Evolutionary conservation across 2,888 invertebrate genomes (phyloP), one percentile per base, ranked within the genome.

Genomic region (Criorhina ranunculi): DNA sequence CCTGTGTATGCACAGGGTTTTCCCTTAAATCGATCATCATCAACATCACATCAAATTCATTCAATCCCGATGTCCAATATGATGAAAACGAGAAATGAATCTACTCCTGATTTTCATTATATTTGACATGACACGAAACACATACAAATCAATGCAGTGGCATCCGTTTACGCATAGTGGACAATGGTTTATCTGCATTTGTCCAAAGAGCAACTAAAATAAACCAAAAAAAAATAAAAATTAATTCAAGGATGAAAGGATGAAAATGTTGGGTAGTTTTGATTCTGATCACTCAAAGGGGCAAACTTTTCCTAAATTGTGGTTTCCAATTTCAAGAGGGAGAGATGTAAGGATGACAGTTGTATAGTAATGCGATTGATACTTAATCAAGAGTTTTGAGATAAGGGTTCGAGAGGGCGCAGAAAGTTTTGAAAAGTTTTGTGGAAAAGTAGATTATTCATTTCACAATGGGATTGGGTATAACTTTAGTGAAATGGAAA

Each of bases 261-360:
- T 0, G 9, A 46, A 55, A 55, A 44, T 62, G 33, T 12, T 2
- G 11, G 5, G 19, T 19, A n/a, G 33, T 19, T 44, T 29, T 59
- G 37, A 24, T 55, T 42, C 24, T 33, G 40, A 19, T 42, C 44
- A 37, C 29, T 42, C 15, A 15, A 6, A n/a, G 19, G n/a, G 40
- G 24, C 35, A 59, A 81, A 81, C 70, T 81, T 81, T n/a, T 81
- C 37, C 12, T 44, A 59, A 76, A 70, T 76, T 76, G 69, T 69
- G 69, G 49, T 57, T 42, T 76, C 29, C 53, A 35, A 69, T 57
- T 69, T 66, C 33, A 31, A 57, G 75, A 6, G 9, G n/a, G 35
- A 55, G n/a, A 33, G 33, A 51, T 24, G 24, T 17, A 17, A 67
- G 29, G 40, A 51, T 53, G 9, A 53, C 31, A 31, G 31, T 53